These are phyloP conservation scores for Margarornis squamiger DNA, from an alignment of 2,797 vertebrate genomes.

Conservation along the genomic window DNA sequence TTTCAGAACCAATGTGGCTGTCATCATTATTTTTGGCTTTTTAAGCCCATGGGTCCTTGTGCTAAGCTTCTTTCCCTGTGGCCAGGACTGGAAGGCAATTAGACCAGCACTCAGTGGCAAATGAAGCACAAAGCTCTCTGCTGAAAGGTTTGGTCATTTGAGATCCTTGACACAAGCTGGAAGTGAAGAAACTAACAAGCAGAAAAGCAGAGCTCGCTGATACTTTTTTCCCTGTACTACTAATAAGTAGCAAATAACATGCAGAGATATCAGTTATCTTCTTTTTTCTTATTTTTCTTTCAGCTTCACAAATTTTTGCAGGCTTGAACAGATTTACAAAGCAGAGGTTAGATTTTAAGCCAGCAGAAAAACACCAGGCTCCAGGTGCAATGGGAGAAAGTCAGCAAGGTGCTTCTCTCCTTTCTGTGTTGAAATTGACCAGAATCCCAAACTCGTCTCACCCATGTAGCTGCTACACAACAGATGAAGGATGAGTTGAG, in stretches of 20 bases:
- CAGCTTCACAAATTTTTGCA: not conserved
- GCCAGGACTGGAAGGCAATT: not conserved
- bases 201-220: not conserved
- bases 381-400: not conserved
- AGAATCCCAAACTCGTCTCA: not conserved
- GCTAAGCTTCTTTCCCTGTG: not conserved
- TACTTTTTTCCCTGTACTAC: not conserved
- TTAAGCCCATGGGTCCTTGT: not conserved
- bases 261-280: not conserved
- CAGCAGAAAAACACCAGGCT: not conserved
- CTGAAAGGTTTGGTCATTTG: not conserved
- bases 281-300: not conserved
- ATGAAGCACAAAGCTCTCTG: not conserved
- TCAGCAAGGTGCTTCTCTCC: not conserved
- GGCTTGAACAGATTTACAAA: not conserved
- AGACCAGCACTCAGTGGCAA: not conserved
- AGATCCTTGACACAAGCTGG: not conserved
- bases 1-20: not conserved
- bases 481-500: not conserved
- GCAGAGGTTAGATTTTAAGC: not conserved
- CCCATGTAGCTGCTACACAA: not conserved
- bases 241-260: not conserved
- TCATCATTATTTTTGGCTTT: constrained; percentile 12
- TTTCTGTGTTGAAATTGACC: rapidly evolving
- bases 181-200: not conserved